phyloP scores from a whole-genome alignment of 2,888 invertebrate species.

The Drosophila greeni region DNA sequence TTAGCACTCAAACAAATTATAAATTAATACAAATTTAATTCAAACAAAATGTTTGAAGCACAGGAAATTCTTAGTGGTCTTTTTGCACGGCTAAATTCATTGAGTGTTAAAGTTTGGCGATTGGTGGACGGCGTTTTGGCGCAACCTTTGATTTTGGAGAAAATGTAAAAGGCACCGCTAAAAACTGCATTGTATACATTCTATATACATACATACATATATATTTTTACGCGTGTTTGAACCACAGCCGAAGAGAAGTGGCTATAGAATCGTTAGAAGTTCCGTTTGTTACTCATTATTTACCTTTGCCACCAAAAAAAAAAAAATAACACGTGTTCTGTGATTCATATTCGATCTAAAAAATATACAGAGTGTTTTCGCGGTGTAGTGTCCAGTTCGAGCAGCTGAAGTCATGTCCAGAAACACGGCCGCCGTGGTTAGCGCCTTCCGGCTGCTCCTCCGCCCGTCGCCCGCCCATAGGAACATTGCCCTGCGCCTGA shows the following conservation, averaged over 20 bases:
- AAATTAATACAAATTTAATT: background rate
- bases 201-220: background rate
- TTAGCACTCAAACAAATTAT: slow-evolving; percentile 21
- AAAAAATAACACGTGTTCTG: slow-evolving; percentile 14
- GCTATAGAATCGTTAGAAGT: background rate
- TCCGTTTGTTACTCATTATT: slow-evolving; percentile 14
- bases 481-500: slow-evolving; percentile 74
- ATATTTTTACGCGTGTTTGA: background rate
- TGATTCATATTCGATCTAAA: slow-evolving; percentile 17
- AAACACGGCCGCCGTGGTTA: slow-evolving; percentile 79
- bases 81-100: background rate
- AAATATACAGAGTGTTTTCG: background rate
- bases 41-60: slow-evolving; percentile 6
- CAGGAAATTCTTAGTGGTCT: background rate
- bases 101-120: background rate
- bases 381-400: slow-evolving; percentile 23
- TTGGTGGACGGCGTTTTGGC: background rate
- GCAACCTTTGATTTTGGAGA: background rate
- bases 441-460: slow-evolving; percentile 82
- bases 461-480: slow-evolving; percentile 80
- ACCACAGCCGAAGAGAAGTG: background rate
- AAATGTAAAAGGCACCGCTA: background rate
- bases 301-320: background rate
- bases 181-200: background rate
- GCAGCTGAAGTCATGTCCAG: slow-evolving; percentile 49